Evolutionary conservation across 2,888 invertebrate species (phyloP).

Genomic region (Auanema sp.): DNA sequence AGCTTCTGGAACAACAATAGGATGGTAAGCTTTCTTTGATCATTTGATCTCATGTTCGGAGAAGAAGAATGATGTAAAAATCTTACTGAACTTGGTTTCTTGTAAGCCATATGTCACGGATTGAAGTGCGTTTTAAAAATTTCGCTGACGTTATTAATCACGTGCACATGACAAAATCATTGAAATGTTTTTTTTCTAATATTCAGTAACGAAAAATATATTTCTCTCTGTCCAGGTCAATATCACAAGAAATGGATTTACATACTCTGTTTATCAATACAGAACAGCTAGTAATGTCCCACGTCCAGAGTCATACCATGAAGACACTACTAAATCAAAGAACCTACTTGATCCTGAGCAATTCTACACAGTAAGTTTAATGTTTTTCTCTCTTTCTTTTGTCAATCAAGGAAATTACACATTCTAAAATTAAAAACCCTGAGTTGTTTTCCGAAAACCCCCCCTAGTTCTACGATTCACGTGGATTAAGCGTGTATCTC

Average conservation of each 20-base stretch:
- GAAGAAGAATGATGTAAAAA: too few species aligned
- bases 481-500: too few species aligned
- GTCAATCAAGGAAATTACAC: background rate
- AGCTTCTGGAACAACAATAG: constrained; percentile 50
- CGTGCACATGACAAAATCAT: too few species aligned
- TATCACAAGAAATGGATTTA: constrained; percentile 66
- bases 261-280: constrained; percentile 75
- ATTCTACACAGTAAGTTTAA: constrained; percentile 35
- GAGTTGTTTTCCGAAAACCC: too few species aligned
- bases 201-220: background rate
- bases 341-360: constrained; percentile 20
- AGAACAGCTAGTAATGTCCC: constrained; percentile 56
- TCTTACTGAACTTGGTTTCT: too few species aligned
- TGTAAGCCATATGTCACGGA: too few species aligned
- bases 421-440: background rate
- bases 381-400: background rate
- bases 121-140: too few species aligned
- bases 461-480: too few species aligned
- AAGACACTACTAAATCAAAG: constrained; percentile 49
- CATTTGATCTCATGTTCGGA: too few species aligned
- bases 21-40: constrained; percentile 17
- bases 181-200: too few species aligned
- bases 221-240: constrained; percentile 55
- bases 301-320: constrained; percentile 83
- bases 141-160: too few species aligned